phyloP scores from a whole-genome alignment of 2,888 invertebrate species.

The Apamea sordens region DNA sequence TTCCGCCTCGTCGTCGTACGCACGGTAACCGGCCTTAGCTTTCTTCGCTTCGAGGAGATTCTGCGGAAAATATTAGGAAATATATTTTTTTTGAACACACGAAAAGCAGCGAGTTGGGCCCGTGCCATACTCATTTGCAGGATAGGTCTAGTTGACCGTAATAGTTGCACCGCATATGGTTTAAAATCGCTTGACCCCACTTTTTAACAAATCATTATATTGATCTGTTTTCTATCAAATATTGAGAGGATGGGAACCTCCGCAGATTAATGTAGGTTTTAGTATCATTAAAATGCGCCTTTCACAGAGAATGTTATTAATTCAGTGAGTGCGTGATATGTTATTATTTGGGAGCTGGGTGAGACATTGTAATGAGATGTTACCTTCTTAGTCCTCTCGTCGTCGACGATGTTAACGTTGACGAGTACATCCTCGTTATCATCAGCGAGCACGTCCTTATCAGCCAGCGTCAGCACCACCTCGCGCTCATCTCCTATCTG shows the following conservation, averaged over 20 bases:
- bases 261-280: neutral
- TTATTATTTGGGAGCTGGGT: neutral
- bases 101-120: neutral
- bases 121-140: neutral
- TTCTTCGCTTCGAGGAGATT: slow-evolving; percentile 96
- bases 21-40: slow-evolving; percentile 95
- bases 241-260: neutral
- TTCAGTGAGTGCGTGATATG: neutral
- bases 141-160: too few species aligned
- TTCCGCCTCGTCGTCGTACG: slow-evolving; percentile 95
- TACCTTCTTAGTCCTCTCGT: slow-evolving; percentile 95
- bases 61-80: slow-evolving; percentile 74
- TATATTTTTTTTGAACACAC: neutral
- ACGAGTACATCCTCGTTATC: slow-evolving; percentile 96
- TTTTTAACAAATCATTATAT: neutral
- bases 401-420: slow-evolving; percentile 97
- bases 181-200: neutral
- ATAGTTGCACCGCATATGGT: neutral
- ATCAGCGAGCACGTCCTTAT: slow-evolving; percentile 96
- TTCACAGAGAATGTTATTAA: neutral
- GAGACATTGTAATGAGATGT: neutral
- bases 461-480: slow-evolving; percentile 97
- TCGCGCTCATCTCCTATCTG: slow-evolving; percentile 94
- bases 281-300: neutral
- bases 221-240: neutral